Conservation (phyloP, 1,140 invertebrate species). For the Drosophila bocqueti region DNA sequence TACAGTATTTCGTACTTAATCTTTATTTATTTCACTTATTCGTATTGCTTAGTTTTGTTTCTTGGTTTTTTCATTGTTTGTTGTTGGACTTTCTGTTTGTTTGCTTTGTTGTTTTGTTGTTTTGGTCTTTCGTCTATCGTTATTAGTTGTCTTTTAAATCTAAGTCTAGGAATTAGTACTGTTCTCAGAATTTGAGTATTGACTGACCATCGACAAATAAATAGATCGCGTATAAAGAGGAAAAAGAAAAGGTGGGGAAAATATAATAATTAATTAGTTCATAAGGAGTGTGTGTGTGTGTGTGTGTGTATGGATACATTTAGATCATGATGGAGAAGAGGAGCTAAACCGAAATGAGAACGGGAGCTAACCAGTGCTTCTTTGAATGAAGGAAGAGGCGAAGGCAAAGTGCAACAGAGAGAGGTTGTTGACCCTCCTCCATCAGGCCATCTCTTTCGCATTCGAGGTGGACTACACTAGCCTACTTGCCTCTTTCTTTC, state of each 20-base stretch:
- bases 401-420: conserved; percentile 19
- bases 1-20: conserved; percentile 3
- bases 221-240: conserved; percentile 46
- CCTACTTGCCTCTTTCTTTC: conserved; percentile 11
- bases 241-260: conserved; percentile 68
- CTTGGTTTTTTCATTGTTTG: conserved; percentile 23
- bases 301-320: conserved; percentile 19
- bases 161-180: conserved; percentile 78
- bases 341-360: conserved; percentile 23
- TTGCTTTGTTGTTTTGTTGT: conserved; percentile 27
- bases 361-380: conserved; percentile 10
- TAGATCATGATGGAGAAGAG: conserved; percentile 32
- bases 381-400: neutral
- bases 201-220: conserved; percentile 55
- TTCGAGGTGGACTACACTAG: conserved; percentile 4
- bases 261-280: conserved; percentile 71
- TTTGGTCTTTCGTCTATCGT: conserved; percentile 20
- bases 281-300: conserved; percentile 46
- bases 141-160: conserved; percentile 23
- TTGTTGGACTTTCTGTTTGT: conserved; percentile 22
- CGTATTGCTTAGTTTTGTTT: conserved; percentile 40
- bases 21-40: conserved; percentile 29
- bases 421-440: conserved; percentile 12
- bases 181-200: conserved; percentile 82
- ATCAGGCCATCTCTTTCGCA: conserved; percentile 26